Base-by-base conservation (phyloP, 1,140 invertebrate species). In the Penaeus indicus region DNA sequence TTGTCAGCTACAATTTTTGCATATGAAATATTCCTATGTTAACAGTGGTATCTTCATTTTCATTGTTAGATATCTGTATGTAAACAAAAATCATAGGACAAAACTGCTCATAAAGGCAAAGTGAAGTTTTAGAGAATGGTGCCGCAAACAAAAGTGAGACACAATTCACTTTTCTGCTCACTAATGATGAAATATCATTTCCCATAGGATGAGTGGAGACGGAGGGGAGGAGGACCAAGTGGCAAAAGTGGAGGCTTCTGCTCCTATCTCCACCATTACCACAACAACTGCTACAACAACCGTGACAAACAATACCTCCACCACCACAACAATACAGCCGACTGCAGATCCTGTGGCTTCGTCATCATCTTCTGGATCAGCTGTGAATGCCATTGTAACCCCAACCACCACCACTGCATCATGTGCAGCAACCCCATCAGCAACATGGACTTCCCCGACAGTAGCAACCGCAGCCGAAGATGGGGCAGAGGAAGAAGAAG, bases 131-230 rank as follows among this genome's bases (percentile, higher is more conserved):
- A 54, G 54, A 54, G 54, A 11, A 54, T 42, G 38, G 7, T 42
- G 38, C 38, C 4, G 38, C 5, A 42, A 42, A 42, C 38, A 42
- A 42, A 42, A 8, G 0, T 42, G 32, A 72, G 13, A n/a, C 13
- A 32, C 25, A 75, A 16, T 27, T 75, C n/a, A 0, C 21, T 75
- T 25, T 27, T 75, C 19, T 10, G 16, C 72, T 54, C 10, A 1
- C 54, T 54, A 11, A 54, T 54, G 8, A 2, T 54, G 4, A 27
- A 83, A 22, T 83, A 32, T 83, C 32, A 54, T 77, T 64, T 79
- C 22, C 84, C 54, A 21, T 80, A 88, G 87, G 60, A 88, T 88
- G 87, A 88, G 87, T 88, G 87, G 87, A 88, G 86, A 87, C 64
- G 87, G 81, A 64, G 87, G 81, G 72, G 87, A 84, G 87, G 87